Evolutionary conservation across 2,797 vertebrate genomes (phyloP).

Genomic region (Alauda arvensis): DNA sequence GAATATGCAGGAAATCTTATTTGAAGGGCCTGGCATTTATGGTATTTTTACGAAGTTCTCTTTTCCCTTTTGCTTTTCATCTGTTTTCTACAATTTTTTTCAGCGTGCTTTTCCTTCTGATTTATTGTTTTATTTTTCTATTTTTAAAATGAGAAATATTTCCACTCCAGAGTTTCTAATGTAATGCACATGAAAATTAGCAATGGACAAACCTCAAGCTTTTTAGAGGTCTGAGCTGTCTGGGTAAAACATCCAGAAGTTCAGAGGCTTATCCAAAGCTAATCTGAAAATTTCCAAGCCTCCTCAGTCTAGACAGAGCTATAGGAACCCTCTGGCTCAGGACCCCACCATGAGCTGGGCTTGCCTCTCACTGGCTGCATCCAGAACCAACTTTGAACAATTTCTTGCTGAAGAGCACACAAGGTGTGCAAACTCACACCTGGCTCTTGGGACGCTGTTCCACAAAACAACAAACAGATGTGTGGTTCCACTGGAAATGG

Average conservation of each 20-base stretch:
- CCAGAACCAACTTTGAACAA: background rate
- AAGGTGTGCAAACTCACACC: background rate
- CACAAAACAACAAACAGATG: background rate
- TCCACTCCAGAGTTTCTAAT: conserved; percentile 64
- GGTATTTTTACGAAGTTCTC: conserved; percentile 66
- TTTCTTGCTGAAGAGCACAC: background rate
- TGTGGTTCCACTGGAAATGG: background rate
- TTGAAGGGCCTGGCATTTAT: conserved; percentile 64
- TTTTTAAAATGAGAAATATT: conserved; percentile 74
- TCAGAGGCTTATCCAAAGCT: conserved; percentile 55
- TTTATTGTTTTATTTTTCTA: conserved; percentile 73
- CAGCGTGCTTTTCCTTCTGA: conserved; percentile 61
- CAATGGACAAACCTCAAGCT: conserved; percentile 55
- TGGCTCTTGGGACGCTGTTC: rapidly evolving
- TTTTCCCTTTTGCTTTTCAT: conserved; percentile 69
- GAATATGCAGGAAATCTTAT: conserved; percentile 64
- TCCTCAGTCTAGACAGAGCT: background rate
- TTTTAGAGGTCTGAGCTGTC: conserved; percentile 35
- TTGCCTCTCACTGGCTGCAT: background rate
- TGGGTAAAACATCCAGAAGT: conserved; percentile 19
- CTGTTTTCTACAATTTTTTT: conserved; percentile 65
- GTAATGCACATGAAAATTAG: conserved; percentile 65
- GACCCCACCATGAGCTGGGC: background rate
- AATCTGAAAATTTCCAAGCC: conserved; percentile 40
- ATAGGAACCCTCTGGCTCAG: conserved; percentile 21